Evolutionary conservation across 2,113 vertebrate species (phyloP).

Genomic region (Cephalopholis sonnerati): DNA sequence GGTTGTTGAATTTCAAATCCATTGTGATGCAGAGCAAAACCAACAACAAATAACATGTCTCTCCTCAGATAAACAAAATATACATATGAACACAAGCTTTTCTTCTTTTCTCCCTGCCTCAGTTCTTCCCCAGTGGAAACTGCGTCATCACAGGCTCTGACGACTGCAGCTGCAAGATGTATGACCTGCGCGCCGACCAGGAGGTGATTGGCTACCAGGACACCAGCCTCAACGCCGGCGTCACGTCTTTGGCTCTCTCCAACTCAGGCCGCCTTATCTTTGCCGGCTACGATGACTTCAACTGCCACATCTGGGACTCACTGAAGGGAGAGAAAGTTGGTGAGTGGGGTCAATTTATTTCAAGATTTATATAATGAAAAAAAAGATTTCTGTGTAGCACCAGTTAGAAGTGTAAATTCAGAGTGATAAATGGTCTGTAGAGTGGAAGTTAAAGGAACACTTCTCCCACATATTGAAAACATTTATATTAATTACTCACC

Average conservation of each 20-base stretch:
- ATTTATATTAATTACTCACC: too few species aligned
- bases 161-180: constrained; percentile 93
- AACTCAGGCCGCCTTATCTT: constrained; percentile 94
- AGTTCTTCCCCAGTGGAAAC: constrained; percentile 92
- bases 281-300: constrained; percentile 97
- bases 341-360: constrained; percentile 73
- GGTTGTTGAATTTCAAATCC: too few species aligned
- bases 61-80: too few species aligned
- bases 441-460: background rate
- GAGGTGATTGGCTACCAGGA: constrained; percentile 91
- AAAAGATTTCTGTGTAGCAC: too few species aligned
- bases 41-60: too few species aligned
- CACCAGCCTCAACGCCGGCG: constrained; percentile 90
- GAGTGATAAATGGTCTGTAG: background rate
- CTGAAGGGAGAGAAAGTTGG: constrained; percentile 96
- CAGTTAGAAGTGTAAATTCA: background rate
- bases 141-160: constrained; percentile 93
- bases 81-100: too few species aligned
- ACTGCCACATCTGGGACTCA: constrained; percentile 97
- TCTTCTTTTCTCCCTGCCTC: background rate
- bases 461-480: too few species aligned
- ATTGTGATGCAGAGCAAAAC: too few species aligned
- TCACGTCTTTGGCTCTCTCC: constrained; percentile 94
- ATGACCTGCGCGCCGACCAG: constrained; percentile 94
- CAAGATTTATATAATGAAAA: too few species aligned